Conservation (phyloP, 2,797 vertebrate genomes). For the Garrulus glandarius region DNA sequence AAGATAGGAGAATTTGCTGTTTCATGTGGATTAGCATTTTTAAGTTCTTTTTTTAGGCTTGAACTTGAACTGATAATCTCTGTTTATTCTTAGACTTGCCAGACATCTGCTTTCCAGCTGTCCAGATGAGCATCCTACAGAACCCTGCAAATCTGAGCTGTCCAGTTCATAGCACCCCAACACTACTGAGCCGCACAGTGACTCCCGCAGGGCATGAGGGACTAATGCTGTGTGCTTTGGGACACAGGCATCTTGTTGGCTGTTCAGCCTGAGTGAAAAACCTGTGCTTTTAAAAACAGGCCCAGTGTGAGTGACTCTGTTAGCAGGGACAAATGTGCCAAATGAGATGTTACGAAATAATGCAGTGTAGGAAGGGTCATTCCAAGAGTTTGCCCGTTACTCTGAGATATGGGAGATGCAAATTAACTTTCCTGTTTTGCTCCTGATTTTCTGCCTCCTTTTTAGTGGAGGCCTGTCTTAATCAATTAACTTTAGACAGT, state of each 20-base stretch:
- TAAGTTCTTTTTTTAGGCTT: neutral
- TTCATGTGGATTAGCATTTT: slow-evolving; percentile 13
- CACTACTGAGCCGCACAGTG: neutral
- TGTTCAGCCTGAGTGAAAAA: neutral
- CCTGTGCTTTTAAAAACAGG: neutral
- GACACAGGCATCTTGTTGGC: neutral
- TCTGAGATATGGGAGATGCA: neutral
- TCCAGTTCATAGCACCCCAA: neutral
- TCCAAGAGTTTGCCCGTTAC: neutral
- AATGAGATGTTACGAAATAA: neutral
- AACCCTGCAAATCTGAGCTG: neutral
- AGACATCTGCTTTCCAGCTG: slow-evolving; percentile 22
- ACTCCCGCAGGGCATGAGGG: rapidly evolving
- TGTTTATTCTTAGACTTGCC: neutral
- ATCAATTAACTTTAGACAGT: neutral
- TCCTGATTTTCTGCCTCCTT: neutral
- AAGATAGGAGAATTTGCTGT: neutral
- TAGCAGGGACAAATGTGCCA: neutral
- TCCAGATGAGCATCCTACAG: neutral
- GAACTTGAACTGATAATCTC: slow-evolving; percentile 3
- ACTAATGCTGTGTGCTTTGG: neutral
- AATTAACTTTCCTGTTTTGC: neutral
- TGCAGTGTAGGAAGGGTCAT: rapidly evolving
- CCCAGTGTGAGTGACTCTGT: neutral
- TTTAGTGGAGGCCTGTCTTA: neutral